Conservation (phyloP, 2,797 vertebrate species). For the Diplodus puntazzo region DNA sequence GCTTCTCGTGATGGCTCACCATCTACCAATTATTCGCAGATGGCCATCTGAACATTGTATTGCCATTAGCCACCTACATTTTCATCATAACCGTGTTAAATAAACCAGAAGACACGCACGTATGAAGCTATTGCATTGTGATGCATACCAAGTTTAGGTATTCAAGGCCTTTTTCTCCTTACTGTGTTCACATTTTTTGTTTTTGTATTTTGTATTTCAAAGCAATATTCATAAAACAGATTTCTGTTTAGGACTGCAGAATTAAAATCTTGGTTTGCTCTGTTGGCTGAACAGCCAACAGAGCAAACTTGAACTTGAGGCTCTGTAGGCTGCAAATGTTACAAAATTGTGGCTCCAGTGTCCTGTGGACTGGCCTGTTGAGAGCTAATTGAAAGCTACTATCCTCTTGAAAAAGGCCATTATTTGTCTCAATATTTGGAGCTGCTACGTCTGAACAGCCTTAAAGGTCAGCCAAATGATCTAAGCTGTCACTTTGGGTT, state of each 20-base stretch:
- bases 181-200: not conserved
- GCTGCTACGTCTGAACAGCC: conserved; percentile 20
- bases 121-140: not conserved
- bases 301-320: not conserved
- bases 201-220: conserved; percentile 1
- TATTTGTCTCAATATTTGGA: conserved; percentile 42
- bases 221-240: conserved; percentile 1
- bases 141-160: not conserved
- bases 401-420: conserved; percentile 36
- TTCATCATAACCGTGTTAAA: conserved; percentile 11
- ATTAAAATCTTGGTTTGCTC: not conserved
- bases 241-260: not conserved
- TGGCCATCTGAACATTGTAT: conserved; percentile 7
- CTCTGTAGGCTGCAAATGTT: conserved; percentile 9
- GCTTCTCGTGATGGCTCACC: not conserved
- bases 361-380: conserved; percentile 12
- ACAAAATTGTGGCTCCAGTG: conserved; percentile 6
- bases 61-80: conserved; percentile 16
- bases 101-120: conserved; percentile 8
- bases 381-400: conserved; percentile 46
- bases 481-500: conserved; percentile 45
- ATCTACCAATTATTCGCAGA: conserved; percentile 4
- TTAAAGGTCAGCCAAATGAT: conserved; percentile 58
- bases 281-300: too few species aligned
- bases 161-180: not conserved